Evolutionary conservation across 2,888 invertebrate genomes (phyloP), one percentile per base, ranked within the genome.

Genomic region (Notodonta dromedarius): DNA sequence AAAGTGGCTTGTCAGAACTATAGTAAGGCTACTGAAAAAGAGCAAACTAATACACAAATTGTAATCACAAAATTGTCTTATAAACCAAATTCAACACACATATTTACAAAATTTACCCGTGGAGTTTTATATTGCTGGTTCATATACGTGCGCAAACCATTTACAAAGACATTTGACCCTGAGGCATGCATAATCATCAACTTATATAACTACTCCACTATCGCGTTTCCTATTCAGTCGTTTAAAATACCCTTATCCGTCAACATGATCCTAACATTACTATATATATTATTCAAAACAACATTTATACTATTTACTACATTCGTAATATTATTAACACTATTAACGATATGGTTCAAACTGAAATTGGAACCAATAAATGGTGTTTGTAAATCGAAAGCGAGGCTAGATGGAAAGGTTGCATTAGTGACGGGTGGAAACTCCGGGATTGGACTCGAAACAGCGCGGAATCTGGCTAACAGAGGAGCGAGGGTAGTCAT

Each of bases 401-500:
- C 70, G 0, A 78, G 80, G 44, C 66, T 93, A 4, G 65, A 85
- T 3, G 95, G 94, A 51, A 96, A 96, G 94, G 90, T 95, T 53
- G 94, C 94, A 0, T 94, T 98, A 50, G 91, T 98, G 8, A 98
- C 98, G 0, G 98, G 98, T 8, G 95, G 96, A 0, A 97, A 97
- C 84, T 95, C 96, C 1, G 98, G 98, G 4, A 97, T 98, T 62
- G 98, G 98, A 2, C 95, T 95, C 80, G 97, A 97, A 88, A 96
- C 96, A 0, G 96, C 95, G 0, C 89, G 90, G 62, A 96, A 96
- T 72, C 86, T 98, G 66, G 97, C 97, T 0, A 92, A 89, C 66
- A 89, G 96, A 65, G 96, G 96, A 5, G 98, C 96, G 0, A 96
- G 94, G 78, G 87, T 94, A 32, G 78, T 91, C 61, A 96, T 98